phyloP scores from a whole-genome alignment of 2,888 invertebrate genomes.

The Deilephila porcellus region DNA sequence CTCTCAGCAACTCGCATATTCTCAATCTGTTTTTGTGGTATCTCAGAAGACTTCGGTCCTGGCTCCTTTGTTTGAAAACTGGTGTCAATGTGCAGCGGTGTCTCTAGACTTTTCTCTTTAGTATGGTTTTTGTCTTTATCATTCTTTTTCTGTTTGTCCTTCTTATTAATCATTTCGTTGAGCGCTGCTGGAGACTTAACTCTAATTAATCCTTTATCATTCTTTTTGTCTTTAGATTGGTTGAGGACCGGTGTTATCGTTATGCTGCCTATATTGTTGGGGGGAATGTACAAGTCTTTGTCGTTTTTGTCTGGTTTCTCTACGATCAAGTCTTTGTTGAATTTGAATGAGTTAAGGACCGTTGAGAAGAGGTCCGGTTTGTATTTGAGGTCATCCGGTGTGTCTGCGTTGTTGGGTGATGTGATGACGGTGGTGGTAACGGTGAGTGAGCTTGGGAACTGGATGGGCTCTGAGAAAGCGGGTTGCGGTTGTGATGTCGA shows the following conservation, averaged over 20 bases:
- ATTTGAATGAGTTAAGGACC: slow-evolving; percentile 58
- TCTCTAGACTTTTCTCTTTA: slow-evolving; percentile 59
- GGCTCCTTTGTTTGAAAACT: slow-evolving; percentile 63
- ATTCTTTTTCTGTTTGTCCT: slow-evolving; percentile 56
- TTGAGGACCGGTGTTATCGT: slow-evolving; percentile 76
- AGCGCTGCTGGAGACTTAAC: slow-evolving; percentile 77
- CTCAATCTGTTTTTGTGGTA: slow-evolving; percentile 70
- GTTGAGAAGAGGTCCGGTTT: slow-evolving; percentile 56
- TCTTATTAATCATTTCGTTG: slow-evolving; percentile 73
- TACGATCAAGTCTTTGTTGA: slow-evolving; percentile 64
- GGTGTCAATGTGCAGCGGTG: slow-evolving; percentile 70
- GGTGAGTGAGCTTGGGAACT: slow-evolving; percentile 77
- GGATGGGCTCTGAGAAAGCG: slow-evolving; percentile 65
- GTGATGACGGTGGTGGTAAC: slow-evolving; percentile 66
- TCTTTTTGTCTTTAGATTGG: slow-evolving; percentile 59
- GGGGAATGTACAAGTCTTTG: slow-evolving; percentile 65
- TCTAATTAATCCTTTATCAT: slow-evolving; percentile 65
- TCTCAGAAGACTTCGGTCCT: slow-evolving; percentile 60
- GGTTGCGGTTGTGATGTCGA: slow-evolving; percentile 50
- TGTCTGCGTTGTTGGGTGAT: slow-evolving; percentile 45
- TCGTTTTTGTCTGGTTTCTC: slow-evolving; percentile 66
- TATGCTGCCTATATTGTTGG: slow-evolving; percentile 76
- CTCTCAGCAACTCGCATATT: slow-evolving; percentile 69
- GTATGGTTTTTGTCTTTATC: slow-evolving; percentile 58
- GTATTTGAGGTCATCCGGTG: slow-evolving; percentile 47